Percentiles rank a stretch among this genome's conserved stretches.
Conservation (phyloP, 2,113 vertebrate genomes). For the Malurus elegans region DNA sequence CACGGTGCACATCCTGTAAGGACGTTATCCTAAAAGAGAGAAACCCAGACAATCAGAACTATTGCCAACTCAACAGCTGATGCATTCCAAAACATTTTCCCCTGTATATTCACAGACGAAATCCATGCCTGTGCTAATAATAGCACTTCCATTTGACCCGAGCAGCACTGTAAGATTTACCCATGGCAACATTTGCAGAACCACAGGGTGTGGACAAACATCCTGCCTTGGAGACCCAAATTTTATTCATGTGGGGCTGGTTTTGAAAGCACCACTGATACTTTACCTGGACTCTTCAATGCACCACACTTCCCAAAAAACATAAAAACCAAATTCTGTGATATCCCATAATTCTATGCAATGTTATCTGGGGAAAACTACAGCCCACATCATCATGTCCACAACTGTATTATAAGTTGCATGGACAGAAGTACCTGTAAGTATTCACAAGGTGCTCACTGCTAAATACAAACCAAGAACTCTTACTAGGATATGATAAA, state of each 20-base stretch:
- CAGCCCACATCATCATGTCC: not conserved
- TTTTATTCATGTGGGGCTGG: not conserved
- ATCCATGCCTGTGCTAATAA: not conserved
- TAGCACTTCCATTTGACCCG: not conserved
- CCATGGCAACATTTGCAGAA: not conserved
- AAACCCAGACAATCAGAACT: not conserved
- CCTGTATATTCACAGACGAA: not conserved
- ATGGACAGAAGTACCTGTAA: not conserved
- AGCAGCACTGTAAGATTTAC: not conserved
- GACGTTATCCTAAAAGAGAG: slow-evolving; percentile 73
- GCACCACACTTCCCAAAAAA: not conserved
- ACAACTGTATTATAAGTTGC: accelerated
- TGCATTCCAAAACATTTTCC: not conserved
- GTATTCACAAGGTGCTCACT: not conserved
- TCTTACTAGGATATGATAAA: not conserved
- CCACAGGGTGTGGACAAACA: not conserved
- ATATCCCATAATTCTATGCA: not conserved
- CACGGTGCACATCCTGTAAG: slow-evolving; percentile 83
- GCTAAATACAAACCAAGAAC: not conserved
- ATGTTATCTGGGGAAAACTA: not conserved
- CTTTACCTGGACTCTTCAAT: not conserved
- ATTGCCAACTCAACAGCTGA: not conserved
- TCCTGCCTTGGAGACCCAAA: not conserved
- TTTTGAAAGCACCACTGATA: not conserved
- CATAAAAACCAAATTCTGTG: not conserved